Conservation (phyloP, 2,888 invertebrate species). For the Scelioninae gen. 1 region DNA sequence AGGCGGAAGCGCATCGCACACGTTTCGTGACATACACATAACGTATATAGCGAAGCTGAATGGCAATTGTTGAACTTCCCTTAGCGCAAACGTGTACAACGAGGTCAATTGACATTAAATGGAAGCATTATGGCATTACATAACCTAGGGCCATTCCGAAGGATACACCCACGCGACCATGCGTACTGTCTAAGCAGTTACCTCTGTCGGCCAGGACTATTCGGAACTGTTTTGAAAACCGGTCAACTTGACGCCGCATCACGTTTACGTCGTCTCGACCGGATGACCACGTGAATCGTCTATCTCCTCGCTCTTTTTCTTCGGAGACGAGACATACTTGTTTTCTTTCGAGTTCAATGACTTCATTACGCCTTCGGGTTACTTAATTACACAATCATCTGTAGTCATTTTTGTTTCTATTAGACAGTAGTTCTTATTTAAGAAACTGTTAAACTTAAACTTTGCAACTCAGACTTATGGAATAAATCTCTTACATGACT, state of each 20-base stretch:
- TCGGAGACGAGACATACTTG: conserved; percentile 30
- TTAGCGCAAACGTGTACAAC: conserved; percentile 83
- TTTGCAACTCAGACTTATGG: too few species aligned
- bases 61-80: conserved; percentile 85
- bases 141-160: conserved; percentile 83
- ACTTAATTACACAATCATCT: conserved; percentile 37
- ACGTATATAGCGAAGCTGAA: conserved; percentile 77
- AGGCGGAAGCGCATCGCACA: conserved; percentile 72
- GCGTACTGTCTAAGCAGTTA: conserved; percentile 49
- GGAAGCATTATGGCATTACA: conserved; percentile 83
- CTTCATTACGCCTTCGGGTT: conserved; percentile 41
- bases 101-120: conserved; percentile 85
- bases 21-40: conserved; percentile 70
- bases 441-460: background rate
- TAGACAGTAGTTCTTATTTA: background rate
- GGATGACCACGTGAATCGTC: conserved; percentile 55
- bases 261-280: conserved; percentile 50
- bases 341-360: conserved; percentile 64
- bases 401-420: conserved; percentile 1
- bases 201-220: conserved; percentile 62
- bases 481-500: too few species aligned
- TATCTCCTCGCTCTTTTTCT: conserved; percentile 34
- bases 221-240: conserved; percentile 58
- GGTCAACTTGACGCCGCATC: conserved; percentile 45
- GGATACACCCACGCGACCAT: conserved; percentile 81